Evolutionary conservation across 1,140 invertebrate genomes (phyloP).

Genomic region (Brachionus asplanchnoidis): DNA sequence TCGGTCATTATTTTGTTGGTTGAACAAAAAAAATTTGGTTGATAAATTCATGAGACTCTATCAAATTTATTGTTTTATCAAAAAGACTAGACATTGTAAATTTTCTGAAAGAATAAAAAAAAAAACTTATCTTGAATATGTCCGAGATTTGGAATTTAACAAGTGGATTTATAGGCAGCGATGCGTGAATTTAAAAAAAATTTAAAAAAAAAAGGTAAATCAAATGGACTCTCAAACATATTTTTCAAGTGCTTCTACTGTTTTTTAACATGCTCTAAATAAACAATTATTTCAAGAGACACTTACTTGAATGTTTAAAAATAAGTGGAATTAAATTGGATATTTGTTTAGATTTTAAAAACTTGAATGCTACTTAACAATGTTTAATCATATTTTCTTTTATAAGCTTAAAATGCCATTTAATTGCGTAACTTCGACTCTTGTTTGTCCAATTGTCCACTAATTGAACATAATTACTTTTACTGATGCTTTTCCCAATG

Average conservation of each 20-base stretch:
- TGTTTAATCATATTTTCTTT: constrained; percentile 5
- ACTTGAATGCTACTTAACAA: background rate
- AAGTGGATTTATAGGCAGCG: background rate
- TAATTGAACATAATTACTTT: background rate
- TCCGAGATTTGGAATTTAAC: background rate
- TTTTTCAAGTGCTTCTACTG: constrained; percentile 15
- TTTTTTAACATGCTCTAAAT: background rate
- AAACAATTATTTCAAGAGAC: constrained; percentile 10
- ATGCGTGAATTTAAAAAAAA: background rate
- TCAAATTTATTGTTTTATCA: background rate
- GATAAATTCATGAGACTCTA: background rate
- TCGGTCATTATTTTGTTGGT: background rate
- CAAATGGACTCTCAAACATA: constrained; percentile 7
- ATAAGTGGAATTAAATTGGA: background rate
- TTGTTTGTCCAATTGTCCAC: background rate
- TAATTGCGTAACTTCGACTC: background rate
- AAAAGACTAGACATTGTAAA: background rate
- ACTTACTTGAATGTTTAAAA: background rate
- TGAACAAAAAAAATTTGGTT: background rate
- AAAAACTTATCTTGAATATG: background rate
- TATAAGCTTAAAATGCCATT: background rate
- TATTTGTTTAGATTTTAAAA: background rate
- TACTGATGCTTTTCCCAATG: background rate
- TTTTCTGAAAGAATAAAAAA: background rate
- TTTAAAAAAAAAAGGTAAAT: background rate